Conservation (phyloP, 2,888 invertebrate species). For the Metellina segmentata region DNA sequence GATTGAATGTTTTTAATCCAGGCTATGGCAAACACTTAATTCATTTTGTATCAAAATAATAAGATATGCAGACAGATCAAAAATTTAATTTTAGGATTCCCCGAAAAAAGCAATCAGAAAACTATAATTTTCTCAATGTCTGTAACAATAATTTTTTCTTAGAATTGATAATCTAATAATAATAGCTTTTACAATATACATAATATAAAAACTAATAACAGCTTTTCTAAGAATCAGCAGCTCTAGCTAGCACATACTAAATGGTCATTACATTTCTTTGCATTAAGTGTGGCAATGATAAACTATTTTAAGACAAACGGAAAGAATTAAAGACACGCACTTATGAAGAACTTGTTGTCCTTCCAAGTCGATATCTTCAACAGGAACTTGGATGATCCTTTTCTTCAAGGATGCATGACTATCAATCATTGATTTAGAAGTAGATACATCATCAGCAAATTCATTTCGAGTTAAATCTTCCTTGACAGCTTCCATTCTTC, state of each 20-base stretch:
- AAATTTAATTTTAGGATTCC: too few species aligned
- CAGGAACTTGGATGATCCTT: conserved; percentile 94
- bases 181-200: background rate
- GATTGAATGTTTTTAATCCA: too few species aligned
- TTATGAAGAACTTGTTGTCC: conserved; percentile 86
- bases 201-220: background rate
- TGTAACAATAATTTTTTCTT: background rate
- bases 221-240: too few species aligned
- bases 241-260: too few species aligned
- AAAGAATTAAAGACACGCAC: conserved; percentile 78
- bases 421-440: conserved; percentile 94
- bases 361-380: conserved; percentile 95
- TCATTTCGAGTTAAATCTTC: conserved; percentile 96
- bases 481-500: conserved; percentile 94
- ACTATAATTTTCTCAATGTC: too few species aligned
- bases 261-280: too few species aligned
- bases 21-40: too few species aligned
- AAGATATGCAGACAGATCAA: too few species aligned
- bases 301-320: background rate
- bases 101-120: too few species aligned
- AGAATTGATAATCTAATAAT: conserved; percentile 12
- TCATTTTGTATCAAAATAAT: too few species aligned
- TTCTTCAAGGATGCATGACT: conserved; percentile 96
- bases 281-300: background rate
- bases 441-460: conserved; percentile 95